phyloP scores from a whole-genome alignment of 2,797 vertebrate species.

The Apogon talboti region DNA sequence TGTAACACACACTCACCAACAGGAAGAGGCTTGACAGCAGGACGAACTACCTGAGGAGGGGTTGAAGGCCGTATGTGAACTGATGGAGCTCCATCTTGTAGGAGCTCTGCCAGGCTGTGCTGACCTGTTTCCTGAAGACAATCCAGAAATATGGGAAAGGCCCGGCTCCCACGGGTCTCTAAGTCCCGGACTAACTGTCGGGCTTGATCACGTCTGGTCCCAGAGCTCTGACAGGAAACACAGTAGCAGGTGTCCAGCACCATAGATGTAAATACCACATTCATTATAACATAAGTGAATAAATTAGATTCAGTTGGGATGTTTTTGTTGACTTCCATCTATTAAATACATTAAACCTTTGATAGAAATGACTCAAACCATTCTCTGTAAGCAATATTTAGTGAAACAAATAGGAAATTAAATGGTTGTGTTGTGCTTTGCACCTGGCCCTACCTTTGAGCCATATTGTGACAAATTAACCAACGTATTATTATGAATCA shows the following conservation, averaged over 20 bases:
- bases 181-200: slow-evolving; percentile 88
- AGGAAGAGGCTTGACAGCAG: slow-evolving; percentile 66
- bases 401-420: too few relatives aligned
- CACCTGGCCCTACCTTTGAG: too few relatives aligned
- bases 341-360: too few relatives aligned
- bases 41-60: slow-evolving; percentile 31
- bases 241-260: background rate
- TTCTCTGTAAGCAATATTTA: too few relatives aligned
- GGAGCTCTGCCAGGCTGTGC: slow-evolving; percentile 72
- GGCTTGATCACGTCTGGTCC: slow-evolving; percentile 87
- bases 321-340: too few relatives aligned
- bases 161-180: slow-evolving; percentile 89
- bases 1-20: slow-evolving; percentile 70
- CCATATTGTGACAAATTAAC: too few relatives aligned
- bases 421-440: too few relatives aligned
- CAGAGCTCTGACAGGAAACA: slow-evolving; percentile 74
- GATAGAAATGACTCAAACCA: too few relatives aligned
- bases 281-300: too few relatives aligned
- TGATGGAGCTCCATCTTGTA: slow-evolving; percentile 65
- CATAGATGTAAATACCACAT: too few relatives aligned
- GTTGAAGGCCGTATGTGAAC: slow-evolving; percentile 42
- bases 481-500: too few relatives aligned
- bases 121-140: slow-evolving; percentile 88
- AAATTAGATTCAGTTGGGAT: too few relatives aligned
- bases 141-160: slow-evolving; percentile 88